phyloP scores from a whole-genome alignment of 2,797 vertebrate genomes.

The Argyrosomus regius region DNA sequence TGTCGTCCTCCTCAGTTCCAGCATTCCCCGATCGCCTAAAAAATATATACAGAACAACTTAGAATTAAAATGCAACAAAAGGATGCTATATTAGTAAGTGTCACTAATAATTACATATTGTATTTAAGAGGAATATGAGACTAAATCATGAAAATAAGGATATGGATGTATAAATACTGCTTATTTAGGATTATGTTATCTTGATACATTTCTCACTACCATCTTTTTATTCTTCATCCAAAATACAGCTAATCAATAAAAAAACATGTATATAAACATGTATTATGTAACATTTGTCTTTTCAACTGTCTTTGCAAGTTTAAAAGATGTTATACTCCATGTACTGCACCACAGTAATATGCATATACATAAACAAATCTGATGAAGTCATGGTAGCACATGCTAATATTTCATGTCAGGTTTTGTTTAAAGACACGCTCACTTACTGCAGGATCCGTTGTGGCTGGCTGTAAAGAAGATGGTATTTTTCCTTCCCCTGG shows the following conservation, averaged over 20 bases:
- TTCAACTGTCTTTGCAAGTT: background rate
- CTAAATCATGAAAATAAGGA: background rate
- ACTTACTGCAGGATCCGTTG: constrained; percentile 96
- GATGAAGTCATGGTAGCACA: background rate
- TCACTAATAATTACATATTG: background rate
- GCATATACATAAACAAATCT: background rate
- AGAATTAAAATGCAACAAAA: constrained; percentile 2
- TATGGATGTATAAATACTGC: background rate
- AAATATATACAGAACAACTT: background rate
- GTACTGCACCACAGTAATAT: constrained; percentile 2
- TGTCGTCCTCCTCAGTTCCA: constrained; percentile 89
- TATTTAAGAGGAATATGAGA: background rate
- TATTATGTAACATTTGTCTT: background rate
- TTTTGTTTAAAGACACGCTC: constrained; percentile 26
- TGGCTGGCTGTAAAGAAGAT: constrained; percentile 90
- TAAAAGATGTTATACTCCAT: background rate
- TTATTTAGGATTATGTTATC: background rate
- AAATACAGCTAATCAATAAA: background rate
- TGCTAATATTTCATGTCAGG: constrained; percentile 4
- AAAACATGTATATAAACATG: background rate
- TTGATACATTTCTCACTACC: background rate
- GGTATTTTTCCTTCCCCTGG: constrained; percentile 87
- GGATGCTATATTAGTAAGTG: background rate
- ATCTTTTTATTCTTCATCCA: background rate
- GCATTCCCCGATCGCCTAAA: constrained; percentile 89